Percentiles rank a stretch among this genome's conserved stretches.
Evolutionary conservation across 2,888 invertebrate genomes (phyloP).

Genomic region (Notocelia uddmanniana): DNA sequence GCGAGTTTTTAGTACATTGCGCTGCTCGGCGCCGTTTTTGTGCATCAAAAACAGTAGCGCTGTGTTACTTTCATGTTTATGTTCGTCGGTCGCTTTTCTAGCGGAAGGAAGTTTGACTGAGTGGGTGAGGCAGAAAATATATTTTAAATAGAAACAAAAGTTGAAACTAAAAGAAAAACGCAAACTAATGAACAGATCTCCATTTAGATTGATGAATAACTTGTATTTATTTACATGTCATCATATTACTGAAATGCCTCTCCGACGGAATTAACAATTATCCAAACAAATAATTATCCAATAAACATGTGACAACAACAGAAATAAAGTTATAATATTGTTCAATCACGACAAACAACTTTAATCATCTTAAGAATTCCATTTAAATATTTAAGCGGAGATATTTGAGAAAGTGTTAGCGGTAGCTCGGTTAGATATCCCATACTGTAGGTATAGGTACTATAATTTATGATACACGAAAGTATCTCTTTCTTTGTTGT

Average conservation of each 20-base stretch:
- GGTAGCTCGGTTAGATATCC: slow-evolving; percentile 19
- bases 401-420: slow-evolving; percentile 22
- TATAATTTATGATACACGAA: too few species aligned
- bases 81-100: slow-evolving; percentile 28
- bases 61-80: slow-evolving; percentile 21
- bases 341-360: slow-evolving; percentile 1
- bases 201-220: background rate
- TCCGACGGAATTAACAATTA: background rate
- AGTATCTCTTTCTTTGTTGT: too few species aligned
- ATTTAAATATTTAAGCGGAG: slow-evolving; percentile 19
- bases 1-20: slow-evolving; percentile 21
- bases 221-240: background rate
- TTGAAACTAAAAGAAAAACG: background rate
- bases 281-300: background rate
- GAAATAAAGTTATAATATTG: background rate
- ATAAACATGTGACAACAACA: background rate
- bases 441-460: too few species aligned
- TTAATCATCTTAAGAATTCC: background rate
- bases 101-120: slow-evolving; percentile 21
- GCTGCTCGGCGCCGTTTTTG: slow-evolving; percentile 12
- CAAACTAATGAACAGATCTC: background rate
- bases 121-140: background rate
- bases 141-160: too few species aligned
- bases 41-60: slow-evolving; percentile 15
- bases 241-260: slow-evolving; percentile 3